These are phyloP conservation scores for Cheilosia grossa DNA, from an alignment of 2,888 invertebrate genomes.

Conservation along the genomic window DNA sequence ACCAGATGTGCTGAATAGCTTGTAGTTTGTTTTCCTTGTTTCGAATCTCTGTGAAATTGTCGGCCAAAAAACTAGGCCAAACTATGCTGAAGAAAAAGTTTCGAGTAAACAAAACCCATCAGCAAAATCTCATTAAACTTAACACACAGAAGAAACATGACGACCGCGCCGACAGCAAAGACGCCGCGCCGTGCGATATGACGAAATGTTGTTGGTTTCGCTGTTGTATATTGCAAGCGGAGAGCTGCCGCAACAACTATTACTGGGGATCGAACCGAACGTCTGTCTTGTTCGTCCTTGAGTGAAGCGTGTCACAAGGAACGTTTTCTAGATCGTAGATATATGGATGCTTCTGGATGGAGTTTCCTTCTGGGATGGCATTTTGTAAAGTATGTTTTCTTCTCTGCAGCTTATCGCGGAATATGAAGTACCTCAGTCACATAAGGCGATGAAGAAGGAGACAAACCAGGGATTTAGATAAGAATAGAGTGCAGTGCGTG, in stretches of 20 bases:
- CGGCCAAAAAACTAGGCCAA: conserved; percentile 62
- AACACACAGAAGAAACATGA: conserved; percentile 35
- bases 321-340: conserved; percentile 57
- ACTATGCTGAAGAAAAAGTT: conserved; percentile 53
- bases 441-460: background rate
- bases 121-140: conserved; percentile 68
- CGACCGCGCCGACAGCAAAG: background rate
- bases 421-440: conserved; percentile 5
- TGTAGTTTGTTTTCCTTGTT: conserved; percentile 11
- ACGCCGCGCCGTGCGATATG: conserved; percentile 7
- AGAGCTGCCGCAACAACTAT: conserved; percentile 45
- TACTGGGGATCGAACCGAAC: conserved; percentile 14
- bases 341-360: conserved; percentile 12
- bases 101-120: conserved; percentile 64
- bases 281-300: conserved; percentile 52
- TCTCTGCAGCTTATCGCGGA: conserved; percentile 11
- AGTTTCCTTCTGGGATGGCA: conserved; percentile 5
- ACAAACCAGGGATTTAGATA: background rate
- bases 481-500: background rate
- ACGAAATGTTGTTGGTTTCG: conserved; percentile 15
- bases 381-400: background rate
- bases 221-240: conserved; percentile 23
- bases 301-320: conserved; percentile 55
- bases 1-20: conserved; percentile 33
- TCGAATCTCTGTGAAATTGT: conserved; percentile 31